Evolutionary conservation across 2,113 vertebrate species (phyloP), one percentile per base, ranked within the genome.

Genomic region (Anarrhichthys ocellatus): DNA sequence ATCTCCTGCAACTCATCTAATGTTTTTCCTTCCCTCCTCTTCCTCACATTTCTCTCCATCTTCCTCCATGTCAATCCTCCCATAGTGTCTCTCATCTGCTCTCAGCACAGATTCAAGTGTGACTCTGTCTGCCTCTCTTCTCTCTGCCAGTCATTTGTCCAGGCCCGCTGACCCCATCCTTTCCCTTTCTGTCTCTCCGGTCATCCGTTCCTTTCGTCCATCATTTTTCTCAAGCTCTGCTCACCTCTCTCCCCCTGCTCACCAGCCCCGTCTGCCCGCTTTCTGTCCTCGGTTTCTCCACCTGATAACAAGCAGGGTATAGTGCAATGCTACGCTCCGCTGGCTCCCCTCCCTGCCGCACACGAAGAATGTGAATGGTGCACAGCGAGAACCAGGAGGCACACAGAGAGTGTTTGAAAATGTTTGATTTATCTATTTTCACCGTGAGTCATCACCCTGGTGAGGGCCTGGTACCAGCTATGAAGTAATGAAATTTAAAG

Each of bases 231-330:
- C 65, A 74, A 80, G 83, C 72, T 82, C 69, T 58, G 44, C 74
- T 84, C 80, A 78, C 71, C 56, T 29, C 36, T 38, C 9, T 2
- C 34, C 20, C 2, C 27, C 54, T 4, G 4, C 70, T 73, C 18
- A 42, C 71, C 56, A 8, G 56, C 52, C 24, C 73, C 34, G 38
- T 82, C 67, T 74, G 80, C 82, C 84, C 73, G 67, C 87, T 83
- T 70, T 85, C 89, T 89, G 61, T 83, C 64, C 77, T 82, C 65
- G 0, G 54, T 84, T 70, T 81, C 75, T 69, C 68, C 74, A 82
- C 76, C 83, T 87, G 86, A 92, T 92, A 93, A 91, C 82, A 77
- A 87, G 87, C 66, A 32, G 75, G 68, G 72, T 66, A 29, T 29
- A 69, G 83, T 67, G 71, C 78, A 79, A 84, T 54, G 80, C 80